phyloP scores from a whole-genome alignment of 2,113 vertebrate species.

The Shinisaurus crocodilurus region DNA sequence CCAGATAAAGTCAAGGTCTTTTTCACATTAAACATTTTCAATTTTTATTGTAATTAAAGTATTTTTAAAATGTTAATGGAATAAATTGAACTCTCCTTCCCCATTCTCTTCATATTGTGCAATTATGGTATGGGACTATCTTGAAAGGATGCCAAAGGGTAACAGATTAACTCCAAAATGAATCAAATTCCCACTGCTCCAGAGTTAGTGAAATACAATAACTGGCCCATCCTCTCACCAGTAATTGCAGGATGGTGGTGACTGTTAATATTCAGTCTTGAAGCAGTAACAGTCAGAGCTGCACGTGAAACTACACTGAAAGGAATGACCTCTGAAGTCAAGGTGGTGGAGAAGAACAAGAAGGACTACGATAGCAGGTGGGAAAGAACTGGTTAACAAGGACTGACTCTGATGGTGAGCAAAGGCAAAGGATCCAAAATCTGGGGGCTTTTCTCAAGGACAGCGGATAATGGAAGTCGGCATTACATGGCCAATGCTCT shows the following conservation, averaged over 20 bases:
- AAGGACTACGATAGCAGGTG: neutral
- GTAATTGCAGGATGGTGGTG: constrained; percentile 4
- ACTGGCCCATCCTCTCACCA: constrained; percentile 24
- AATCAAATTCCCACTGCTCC: constrained; percentile 56
- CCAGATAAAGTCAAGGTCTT: constrained; percentile 48
- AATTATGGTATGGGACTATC: constrained; percentile 23
- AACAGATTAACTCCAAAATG: constrained; percentile 65
- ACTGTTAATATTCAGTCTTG: neutral
- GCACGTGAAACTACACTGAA: neutral
- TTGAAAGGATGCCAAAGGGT: constrained; percentile 64
- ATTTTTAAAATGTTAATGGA: constrained; percentile 54
- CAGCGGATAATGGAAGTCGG: neutral
- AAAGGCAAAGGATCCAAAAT: neutral
- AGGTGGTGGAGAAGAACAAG: neutral
- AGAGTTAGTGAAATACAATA: constrained; percentile 51
- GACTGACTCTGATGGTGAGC: neutral
- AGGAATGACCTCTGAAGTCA: neutral
- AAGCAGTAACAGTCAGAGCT: neutral
- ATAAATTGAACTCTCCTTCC: constrained; percentile 55
- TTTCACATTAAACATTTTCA: constrained; percentile 62
- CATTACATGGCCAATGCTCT: neutral
- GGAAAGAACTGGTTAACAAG: neutral
- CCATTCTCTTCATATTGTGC: neutral
- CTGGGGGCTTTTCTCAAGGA: neutral
- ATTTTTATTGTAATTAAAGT: constrained; percentile 63